Base-by-base conservation (phyloP, 1,140 invertebrate genomes). In the Heliothis subflexa region DNA sequence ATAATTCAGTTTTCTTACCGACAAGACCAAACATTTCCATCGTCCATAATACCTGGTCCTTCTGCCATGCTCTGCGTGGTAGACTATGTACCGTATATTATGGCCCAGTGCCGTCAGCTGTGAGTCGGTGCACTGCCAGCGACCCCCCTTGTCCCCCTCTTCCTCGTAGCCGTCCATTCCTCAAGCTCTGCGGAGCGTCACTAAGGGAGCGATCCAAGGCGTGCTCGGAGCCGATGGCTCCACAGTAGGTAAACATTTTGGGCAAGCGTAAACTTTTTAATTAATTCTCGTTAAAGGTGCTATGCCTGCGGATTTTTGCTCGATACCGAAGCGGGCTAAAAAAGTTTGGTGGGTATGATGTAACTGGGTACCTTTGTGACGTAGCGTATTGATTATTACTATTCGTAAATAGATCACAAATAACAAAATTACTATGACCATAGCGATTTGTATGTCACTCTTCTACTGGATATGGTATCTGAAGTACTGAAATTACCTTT, bases 131-230 rank as follows among this genome's bases (percentile, higher is more conserved):
- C 59, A 81, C 71, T 78, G 70, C 78, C 80, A 68, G 78, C 81
- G 59, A 40, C 68, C 66, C 64, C 52, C 68, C 40, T n/a, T 25
- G 13, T 18, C 40, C 52, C 33, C 54, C 11, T 18, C 71, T 59
- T 40, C 68, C 78, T 55, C 55, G 45, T 21, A 61, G n/a, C 80
- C 80, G 78, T 72, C 78, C 81, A 86, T 86, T 80, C 82, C 81
- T 86, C 72, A 79, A 82, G 78, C 81, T 81, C 75, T 82, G 62
- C 77, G 70, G 84, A 83, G 84, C 84, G 76, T 80, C 81, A 83
- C 82, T 78, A 80, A 82, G 78, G 79, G 78, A 82, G 55, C 66
- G 78, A 70, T 79, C 74, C 40, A 57, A 62, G 52, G 47, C 14
- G 25, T 10, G n/a, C 33, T 40, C 16, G 21, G 12, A 55, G 25